Evolutionary conservation across 2,113 vertebrate species (phyloP), one percentile per base, ranked within the genome.

Genomic region (Upupa epops): DNA sequence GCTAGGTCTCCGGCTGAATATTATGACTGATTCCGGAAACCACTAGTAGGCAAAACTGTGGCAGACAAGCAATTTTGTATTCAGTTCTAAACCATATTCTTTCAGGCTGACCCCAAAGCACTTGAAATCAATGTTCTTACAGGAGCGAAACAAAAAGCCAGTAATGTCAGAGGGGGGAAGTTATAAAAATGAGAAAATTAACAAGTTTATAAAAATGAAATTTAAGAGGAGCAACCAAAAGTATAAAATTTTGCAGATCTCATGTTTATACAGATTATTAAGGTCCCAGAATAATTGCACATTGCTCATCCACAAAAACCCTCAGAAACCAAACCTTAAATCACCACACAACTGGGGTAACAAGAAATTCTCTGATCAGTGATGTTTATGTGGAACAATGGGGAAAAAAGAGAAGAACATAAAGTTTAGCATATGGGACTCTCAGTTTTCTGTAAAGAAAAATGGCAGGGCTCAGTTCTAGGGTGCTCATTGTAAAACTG

Each of bases 281-380:
- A 82, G 82, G 45, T 90, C 92, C 93, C 86, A 84, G 49, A 60
- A 24, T 78, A 94, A 94, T 81, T 86, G 61, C 36, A 78, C 32
- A 78, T 69, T 69, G 7, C 1, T 1, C 75, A 72, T 61, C 54
- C 34, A 72, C 88, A 86, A 86, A 90, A 75, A 0, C 7, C 55
- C 86, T 78, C 80, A 93, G 81, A 94, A 96, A 72, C 65, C 61
- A 90, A 49, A 71, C 9, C 32, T 64, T 63, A 75, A 72, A 78
- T 28, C 89, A 96, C 91, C 86, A 96, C 94, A 86, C 91, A 93
- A 94, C 61, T 86, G 70, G 66, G 31, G 6, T 82, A 72, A 82
- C 77, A 86, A 90, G 65, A 64, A 93, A 86, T 84, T 46, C 54
- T 75, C 63, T 4, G 0, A 86, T 61, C 8, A 46, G 32, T 25